Percentiles rank a stretch among this genome's conserved stretches.
phyloP scores from a whole-genome alignment of 2,797 vertebrate species.

The Capromys pilorides region DNA sequence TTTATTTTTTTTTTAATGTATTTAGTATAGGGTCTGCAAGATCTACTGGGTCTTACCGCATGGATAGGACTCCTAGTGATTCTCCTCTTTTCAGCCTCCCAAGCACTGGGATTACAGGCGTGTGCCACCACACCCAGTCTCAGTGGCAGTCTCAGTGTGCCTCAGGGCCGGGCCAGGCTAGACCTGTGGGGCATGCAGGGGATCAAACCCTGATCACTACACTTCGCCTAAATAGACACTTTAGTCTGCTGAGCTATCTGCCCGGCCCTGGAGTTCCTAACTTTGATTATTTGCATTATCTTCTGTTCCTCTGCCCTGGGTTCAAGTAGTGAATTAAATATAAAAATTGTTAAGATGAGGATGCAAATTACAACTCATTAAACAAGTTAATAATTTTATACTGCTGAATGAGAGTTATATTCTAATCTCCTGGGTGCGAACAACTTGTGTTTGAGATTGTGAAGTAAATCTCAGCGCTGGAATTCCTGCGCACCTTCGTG shows the following conservation, averaged over 20 bases:
- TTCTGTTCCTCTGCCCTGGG: neutral
- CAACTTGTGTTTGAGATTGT: conserved; percentile 70
- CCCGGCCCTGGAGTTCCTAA: conserved; percentile 9
- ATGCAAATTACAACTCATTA: conserved; percentile 14
- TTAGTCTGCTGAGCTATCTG: too few relatives aligned
- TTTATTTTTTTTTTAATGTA: neutral
- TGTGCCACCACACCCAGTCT: too few relatives aligned
- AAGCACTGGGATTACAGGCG: too few relatives aligned
- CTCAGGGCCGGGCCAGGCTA: too few relatives aligned
- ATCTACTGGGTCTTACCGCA: too few relatives aligned
- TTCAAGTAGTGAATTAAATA: conserved; percentile 34
- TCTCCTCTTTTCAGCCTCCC: too few relatives aligned
- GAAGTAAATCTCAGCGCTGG: conserved; percentile 69
- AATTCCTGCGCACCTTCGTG: conserved; percentile 67
- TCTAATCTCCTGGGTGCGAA: conserved; percentile 65
- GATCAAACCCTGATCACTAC: too few relatives aligned
- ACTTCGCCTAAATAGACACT: too few relatives aligned
- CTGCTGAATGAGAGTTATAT: conserved; percentile 42
- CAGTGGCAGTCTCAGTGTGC: too few relatives aligned
- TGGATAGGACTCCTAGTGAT: too few relatives aligned
- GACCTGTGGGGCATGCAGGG: too few relatives aligned
- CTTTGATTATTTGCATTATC: conserved; percentile 17
- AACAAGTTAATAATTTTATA: conserved; percentile 36
- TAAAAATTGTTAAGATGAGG: conserved; percentile 56
- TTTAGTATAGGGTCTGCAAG: too few relatives aligned